Conservation (phyloP, 2,797 vertebrate genomes). For the Silurus aristotelis region DNA sequence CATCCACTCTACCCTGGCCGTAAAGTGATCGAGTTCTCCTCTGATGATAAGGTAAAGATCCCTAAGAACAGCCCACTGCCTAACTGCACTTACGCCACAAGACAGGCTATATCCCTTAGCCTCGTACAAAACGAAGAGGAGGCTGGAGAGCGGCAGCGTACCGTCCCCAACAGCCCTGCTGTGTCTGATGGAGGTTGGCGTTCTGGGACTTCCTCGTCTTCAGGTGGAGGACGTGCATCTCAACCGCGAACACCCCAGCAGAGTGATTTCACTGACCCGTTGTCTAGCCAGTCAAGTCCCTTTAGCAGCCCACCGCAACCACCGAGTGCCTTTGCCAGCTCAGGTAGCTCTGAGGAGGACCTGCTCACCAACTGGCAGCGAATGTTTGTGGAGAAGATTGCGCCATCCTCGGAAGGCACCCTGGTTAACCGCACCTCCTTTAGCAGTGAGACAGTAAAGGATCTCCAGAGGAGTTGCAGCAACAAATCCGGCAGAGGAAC, state of each 20-base stretch:
- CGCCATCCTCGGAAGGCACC: slow-evolving; percentile 71
- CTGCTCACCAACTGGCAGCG: slow-evolving; percentile 93
- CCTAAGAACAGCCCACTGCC: slow-evolving; percentile 95
- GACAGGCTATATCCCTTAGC: slow-evolving; percentile 95
- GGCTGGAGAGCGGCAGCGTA: slow-evolving; percentile 67
- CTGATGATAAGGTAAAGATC: slow-evolving; percentile 92
- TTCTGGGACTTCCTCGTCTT: slow-evolving; percentile 67
- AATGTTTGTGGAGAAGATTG: slow-evolving; percentile 91
- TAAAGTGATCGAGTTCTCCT: slow-evolving; percentile 94
- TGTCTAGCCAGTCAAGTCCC: slow-evolving; percentile 81
- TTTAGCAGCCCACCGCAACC: slow-evolving; percentile 83
- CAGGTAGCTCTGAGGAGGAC: slow-evolving; percentile 91
- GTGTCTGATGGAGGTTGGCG: slow-evolving; percentile 67
- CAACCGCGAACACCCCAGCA: slow-evolving; percentile 62
- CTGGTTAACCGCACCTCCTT: slow-evolving; percentile 86
- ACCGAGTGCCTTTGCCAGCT: slow-evolving; percentile 84
- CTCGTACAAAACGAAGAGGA: slow-evolving; percentile 85
- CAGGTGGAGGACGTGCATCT: slow-evolving; percentile 59
- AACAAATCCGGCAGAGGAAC: slow-evolving; percentile 59
- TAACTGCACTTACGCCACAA: slow-evolving; percentile 94
- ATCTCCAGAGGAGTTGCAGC: slow-evolving; percentile 76
- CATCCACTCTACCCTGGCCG: slow-evolving; percentile 90
- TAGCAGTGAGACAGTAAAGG: slow-evolving; percentile 77
- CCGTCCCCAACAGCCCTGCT: slow-evolving; percentile 77
- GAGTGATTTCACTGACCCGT: slow-evolving; percentile 61